Conservation (phyloP, 2,888 invertebrate species). For the Hofmannophila pseudospretella region DNA sequence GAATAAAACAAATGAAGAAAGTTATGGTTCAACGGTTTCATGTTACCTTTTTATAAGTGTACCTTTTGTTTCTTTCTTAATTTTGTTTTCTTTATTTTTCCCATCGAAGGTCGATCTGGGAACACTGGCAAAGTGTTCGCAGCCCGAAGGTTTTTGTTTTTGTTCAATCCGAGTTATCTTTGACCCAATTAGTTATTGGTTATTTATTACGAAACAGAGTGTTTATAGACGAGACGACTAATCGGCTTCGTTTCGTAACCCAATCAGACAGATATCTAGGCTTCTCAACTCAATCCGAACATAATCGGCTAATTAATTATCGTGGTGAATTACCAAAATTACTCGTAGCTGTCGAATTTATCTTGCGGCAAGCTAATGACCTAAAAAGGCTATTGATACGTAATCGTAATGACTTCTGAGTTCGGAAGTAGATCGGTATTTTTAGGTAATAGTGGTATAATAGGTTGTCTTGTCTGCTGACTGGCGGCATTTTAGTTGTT, state of each 20-base stretch:
- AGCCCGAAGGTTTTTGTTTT: background rate
- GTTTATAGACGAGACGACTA: background rate
- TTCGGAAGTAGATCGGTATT: slow-evolving; percentile 14
- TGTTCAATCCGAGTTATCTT: background rate
- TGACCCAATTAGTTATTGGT: background rate
- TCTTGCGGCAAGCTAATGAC: slow-evolving; percentile 29
- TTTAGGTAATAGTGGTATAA: too few relatives aligned
- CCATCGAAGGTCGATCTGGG: too few relatives aligned
- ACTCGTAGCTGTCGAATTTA: slow-evolving; percentile 21
- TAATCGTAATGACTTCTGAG: slow-evolving; percentile 15
- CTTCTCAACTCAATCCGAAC: slow-evolving; percentile 16
- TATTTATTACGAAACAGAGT: background rate
- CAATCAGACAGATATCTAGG: slow-evolving; percentile 21
- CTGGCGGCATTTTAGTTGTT: too few relatives aligned
- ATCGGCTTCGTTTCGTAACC: slow-evolving; percentile 3
- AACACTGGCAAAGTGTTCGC: too few relatives aligned
- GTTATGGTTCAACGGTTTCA: too few relatives aligned
- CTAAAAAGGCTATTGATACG: slow-evolving; percentile 27
- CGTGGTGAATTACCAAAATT: slow-evolving; percentile 21
- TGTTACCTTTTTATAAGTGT: too few relatives aligned
- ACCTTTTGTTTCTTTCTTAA: too few relatives aligned
- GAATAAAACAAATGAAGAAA: too few relatives aligned
- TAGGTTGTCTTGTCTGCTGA: too few relatives aligned
- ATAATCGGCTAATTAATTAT: slow-evolving; percentile 25
- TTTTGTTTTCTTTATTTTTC: too few relatives aligned